Evolutionary conservation across 2,113 vertebrate species (phyloP), one percentile per base, ranked within the genome.

Genomic region (Pimephales promelas): DNA sequence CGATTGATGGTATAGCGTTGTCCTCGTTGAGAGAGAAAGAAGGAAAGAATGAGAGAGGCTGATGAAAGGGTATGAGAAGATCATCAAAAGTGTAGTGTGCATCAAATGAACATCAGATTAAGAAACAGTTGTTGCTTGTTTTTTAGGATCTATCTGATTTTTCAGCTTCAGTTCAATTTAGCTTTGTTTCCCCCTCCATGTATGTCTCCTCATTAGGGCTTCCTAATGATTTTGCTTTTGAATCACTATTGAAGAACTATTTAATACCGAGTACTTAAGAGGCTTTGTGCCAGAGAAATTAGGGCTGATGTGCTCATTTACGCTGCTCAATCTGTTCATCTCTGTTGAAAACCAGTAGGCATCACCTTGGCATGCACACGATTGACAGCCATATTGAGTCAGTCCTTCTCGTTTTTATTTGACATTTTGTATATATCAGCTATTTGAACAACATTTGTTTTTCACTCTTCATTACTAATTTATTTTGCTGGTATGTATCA

Each of bases 251-350:
- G 9, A 1, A 36, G 10, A 34, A 75, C 26, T 20, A 34, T 75
- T 75, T 59, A 77, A 57, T 24, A 14, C 22, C 84, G 31, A 36
- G 62, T 43, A 84, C 75, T 84, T 84, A 83, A 84, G 86, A 71
- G 56, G 86, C 71, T 91, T 66, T 88, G 82, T 75, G 56, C 93
- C 91, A 92, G 88, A 89, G 87, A 95, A 96, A 97, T 91, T 85
- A 95, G 92, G 93, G 94, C 93, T 95, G 97, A 97, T 96, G 96
- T 92, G 93, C 96, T 94, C 94, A 97, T 97, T 97, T 96, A 93
- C 94, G 92, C 91, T 87, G 91, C 90, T 86, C 87, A 92, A 89
- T 94, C 91, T 94, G 93, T 95, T 96, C 93, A 94, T 94, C 95
- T 96, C 92, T 96, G 96, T 97, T 95, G 94, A 18, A 64, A 64